These are phyloP conservation scores for Lordiphosa collinella DNA, from an alignment of 1,140 invertebrate genomes.

Conservation along the genomic window DNA sequence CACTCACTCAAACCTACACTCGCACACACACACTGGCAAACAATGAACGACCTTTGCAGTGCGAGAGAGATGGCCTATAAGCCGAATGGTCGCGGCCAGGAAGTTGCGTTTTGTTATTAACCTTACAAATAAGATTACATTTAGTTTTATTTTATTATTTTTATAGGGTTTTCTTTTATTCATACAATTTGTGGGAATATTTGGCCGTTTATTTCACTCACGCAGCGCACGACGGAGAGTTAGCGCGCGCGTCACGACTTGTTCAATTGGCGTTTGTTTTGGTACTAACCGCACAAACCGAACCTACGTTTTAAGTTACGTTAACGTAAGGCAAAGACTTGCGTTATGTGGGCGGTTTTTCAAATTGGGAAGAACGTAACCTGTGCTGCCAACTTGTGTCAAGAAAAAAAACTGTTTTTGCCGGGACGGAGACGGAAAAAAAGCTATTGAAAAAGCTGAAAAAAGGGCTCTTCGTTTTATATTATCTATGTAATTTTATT, in stretches of 20 bases:
- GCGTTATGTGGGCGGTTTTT: too few relatives aligned
- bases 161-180: slow-evolving; percentile 1
- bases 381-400: too few relatives aligned
- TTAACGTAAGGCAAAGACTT: too few relatives aligned
- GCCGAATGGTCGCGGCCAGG: neutral
- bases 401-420: too few relatives aligned
- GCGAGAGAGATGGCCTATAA: slow-evolving; percentile 18
- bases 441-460: too few relatives aligned
- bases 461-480: too few relatives aligned
- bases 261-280: slow-evolving; percentile 42
- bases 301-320: neutral
- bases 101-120: slow-evolving; percentile 12
- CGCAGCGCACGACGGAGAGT: slow-evolving; percentile 2
- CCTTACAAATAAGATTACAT: slow-evolving; percentile 2
- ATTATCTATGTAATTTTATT: too few relatives aligned
- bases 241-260: slow-evolving; percentile 32
- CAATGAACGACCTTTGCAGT: slow-evolving; percentile 38
- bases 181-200: slow-evolving; percentile 1
- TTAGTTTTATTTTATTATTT: slow-evolving; percentile 9
- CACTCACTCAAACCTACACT: neutral
- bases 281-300: slow-evolving; percentile 22
- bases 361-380: too few relatives aligned
- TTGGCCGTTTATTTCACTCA: slow-evolving; percentile 7
- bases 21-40: slow-evolving; percentile 15
- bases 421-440: too few relatives aligned